Evolutionary conservation across 2,888 invertebrate genomes (phyloP).

Genomic region (Apodemia hepburni): DNA sequence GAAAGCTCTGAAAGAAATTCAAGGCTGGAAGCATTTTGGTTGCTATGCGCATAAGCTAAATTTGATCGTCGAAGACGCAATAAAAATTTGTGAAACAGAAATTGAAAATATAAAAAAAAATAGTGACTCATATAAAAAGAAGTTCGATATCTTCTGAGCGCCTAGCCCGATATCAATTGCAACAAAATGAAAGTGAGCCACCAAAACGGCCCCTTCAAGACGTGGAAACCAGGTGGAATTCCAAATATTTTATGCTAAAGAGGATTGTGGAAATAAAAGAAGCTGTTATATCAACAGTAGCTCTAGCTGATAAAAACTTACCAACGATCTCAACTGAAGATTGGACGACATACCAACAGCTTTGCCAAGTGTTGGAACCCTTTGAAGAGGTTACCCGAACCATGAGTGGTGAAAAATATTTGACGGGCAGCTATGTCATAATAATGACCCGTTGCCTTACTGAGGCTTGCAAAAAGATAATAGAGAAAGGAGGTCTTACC

Average conservation of each 20-base stretch:
- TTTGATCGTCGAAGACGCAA: conserved; percentile 30
- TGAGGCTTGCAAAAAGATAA: background rate
- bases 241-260: conserved; percentile 34
- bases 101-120: background rate
- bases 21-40: conserved; percentile 33
- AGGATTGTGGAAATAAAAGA: conserved; percentile 34
- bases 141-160: background rate
- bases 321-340: conserved; percentile 30
- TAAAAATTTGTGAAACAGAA: conserved; percentile 20
- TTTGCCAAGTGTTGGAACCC: conserved; percentile 30
- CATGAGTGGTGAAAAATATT: conserved; percentile 34
- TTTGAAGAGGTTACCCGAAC: conserved; percentile 30
- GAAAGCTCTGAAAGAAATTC: conserved; percentile 31
- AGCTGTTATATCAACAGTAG: conserved; percentile 29
- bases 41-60: conserved; percentile 35
- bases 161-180: conserved; percentile 27
- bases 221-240: conserved; percentile 38
- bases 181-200: conserved; percentile 28
- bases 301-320: conserved; percentile 21
- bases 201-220: conserved; percentile 34
- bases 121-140: background rate
- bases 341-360: conserved; percentile 27
- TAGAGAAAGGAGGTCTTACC: background rate
- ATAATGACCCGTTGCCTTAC: conserved; percentile 18
- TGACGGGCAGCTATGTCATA: conserved; percentile 32